These are phyloP conservation scores for Ladona fulva DNA, from an alignment of 1,140 invertebrate species.

Conservation along the genomic window DNA sequence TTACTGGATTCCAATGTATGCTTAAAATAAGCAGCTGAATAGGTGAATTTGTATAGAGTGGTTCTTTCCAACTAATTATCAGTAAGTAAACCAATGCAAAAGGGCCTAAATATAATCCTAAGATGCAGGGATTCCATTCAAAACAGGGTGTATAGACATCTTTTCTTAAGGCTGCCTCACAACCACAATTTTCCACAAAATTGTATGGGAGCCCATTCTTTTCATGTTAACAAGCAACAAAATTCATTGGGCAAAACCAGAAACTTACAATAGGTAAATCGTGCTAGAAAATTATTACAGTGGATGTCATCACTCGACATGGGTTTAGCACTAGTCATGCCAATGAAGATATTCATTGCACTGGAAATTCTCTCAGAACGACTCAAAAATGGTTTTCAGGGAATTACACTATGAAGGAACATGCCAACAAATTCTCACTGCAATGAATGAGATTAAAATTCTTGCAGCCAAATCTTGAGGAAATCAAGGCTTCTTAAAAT, in stretches of 20 bases:
- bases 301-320: background rate
- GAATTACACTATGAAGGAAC: slow-evolving; percentile 1
- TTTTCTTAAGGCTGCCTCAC: background rate
- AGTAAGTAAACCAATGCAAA: background rate
- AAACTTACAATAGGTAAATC: background rate
- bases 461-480: background rate
- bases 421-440: slow-evolving; percentile 5
- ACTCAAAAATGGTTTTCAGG: background rate
- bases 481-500: background rate
- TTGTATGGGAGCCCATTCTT: background rate
- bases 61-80: background rate
- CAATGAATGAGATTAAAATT: background rate
- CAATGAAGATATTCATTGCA: background rate
- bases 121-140: slow-evolving; percentile 4
- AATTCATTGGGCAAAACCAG: background rate
- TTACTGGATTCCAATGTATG: too few species aligned
- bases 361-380: background rate
- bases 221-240: background rate
- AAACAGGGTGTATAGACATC: background rate
- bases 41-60: too few species aligned
- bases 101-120: background rate
- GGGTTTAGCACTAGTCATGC: background rate
- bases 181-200: background rate
- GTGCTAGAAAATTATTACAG: background rate
- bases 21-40: too few species aligned